Conservation (phyloP, 2,113 vertebrate species). For the Callorhinus ursinus region DNA sequence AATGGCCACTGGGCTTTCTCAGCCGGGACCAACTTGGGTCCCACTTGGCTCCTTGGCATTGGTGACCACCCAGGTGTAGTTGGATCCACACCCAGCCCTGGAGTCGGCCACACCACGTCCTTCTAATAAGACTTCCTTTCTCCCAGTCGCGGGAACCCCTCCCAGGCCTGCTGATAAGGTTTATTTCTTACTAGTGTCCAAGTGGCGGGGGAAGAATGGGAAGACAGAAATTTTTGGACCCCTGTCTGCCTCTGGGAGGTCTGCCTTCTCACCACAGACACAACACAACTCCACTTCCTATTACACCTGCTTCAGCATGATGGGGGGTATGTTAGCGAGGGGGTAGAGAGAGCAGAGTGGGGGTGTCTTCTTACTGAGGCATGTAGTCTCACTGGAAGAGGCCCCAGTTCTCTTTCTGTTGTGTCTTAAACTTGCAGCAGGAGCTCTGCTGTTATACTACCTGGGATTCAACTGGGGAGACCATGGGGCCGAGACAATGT, state of each 20-base stretch:
- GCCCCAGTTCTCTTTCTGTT: background rate
- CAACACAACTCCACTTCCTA: accelerated
- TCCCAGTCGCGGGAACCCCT: background rate
- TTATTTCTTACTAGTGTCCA: background rate
- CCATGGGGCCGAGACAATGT: background rate
- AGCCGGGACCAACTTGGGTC: background rate
- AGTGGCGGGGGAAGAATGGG: background rate
- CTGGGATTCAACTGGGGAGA: background rate
- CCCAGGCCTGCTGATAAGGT: background rate
- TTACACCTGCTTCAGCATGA: background rate
- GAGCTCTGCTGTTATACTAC: background rate
- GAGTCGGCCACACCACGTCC: background rate
- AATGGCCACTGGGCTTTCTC: background rate
- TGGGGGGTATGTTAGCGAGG: background rate
- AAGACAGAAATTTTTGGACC: background rate
- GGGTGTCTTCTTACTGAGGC: background rate
- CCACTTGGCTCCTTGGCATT: background rate
- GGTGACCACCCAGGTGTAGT: background rate
- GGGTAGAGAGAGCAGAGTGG: background rate
- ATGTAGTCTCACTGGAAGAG: background rate
- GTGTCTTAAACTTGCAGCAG: background rate
- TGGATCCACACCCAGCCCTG: background rate
- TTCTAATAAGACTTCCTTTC: background rate
- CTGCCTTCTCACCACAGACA: background rate
- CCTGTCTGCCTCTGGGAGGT: background rate